Base-by-base conservation (phyloP, 2,797 vertebrate species). In the Chiroxiphia lanceolata region DNA sequence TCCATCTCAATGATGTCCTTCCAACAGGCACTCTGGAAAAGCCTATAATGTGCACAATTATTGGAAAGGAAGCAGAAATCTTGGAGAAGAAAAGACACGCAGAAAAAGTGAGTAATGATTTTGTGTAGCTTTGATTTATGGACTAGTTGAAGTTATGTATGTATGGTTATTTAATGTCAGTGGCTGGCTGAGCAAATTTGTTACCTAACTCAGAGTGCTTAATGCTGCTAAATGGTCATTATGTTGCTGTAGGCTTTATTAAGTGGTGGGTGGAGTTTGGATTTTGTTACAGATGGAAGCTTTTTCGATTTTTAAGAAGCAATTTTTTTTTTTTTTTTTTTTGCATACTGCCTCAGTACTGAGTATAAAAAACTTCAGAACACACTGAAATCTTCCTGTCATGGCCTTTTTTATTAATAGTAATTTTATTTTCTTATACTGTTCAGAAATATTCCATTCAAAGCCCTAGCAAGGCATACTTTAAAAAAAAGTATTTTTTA, bases 101-200 rank as follows among this genome's bases (percentile, higher is more conserved):
- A 33, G 74, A 74, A 85, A 85, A 74, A 83, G 27, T 36, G 38
- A 87, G 60, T 75, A 95, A 77, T 45, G 83, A 87, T 76, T 96
- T 93, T 89, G 77, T 65, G 64, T 63, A 65, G 63, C 61, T 93
- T 90, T 93, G 78, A 95, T 95, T 93, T 92, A 95, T 92, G 64
- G 86, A 74, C 50, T 56, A 54, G 74, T 34, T 75, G 68, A 84
- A 68, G 45, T 85, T 74, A 69, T 31, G 42, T 68, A 34, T 31
- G 25, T 38, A 80, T 65, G 29, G 76, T 50, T 94, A 79, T 82
- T 94, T 84, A 89, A 95, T 21, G 60, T 27, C 68, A 69, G 59
- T 88, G 85, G 42, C 61, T 93, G 69, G 40, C 59, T 89, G 64
- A 90, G 67, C 34, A 94, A 67, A 93, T 91, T 44, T 84, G 74